Conservation (phyloP, 2,888 invertebrate species). For the Apotomis capreana region DNA sequence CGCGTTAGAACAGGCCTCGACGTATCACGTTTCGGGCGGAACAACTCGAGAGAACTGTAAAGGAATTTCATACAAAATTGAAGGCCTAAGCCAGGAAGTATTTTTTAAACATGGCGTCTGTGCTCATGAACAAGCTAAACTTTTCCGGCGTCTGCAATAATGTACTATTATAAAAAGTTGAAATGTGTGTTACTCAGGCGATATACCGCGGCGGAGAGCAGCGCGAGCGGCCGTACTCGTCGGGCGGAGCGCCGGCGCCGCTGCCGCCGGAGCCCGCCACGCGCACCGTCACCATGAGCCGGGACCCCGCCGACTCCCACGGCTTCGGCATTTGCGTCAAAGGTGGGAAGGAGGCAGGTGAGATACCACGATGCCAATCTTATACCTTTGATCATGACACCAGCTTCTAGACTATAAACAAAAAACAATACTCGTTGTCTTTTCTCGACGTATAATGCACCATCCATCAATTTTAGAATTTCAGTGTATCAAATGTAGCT, state of each 20-base stretch:
- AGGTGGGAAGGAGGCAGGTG: constrained; percentile 95
- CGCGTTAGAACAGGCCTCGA: no score
- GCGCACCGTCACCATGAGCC: constrained; percentile 92
- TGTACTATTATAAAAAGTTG: no score
- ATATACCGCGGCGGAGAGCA: constrained; percentile 82
- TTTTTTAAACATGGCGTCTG: no score
- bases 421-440: not conserved
- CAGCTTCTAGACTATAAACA: constrained; percentile 28
- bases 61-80: no score
- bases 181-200: constrained; percentile 57
- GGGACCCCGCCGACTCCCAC: constrained; percentile 91
- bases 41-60: no score
- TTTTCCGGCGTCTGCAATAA: no score
- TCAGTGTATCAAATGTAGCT: no score
- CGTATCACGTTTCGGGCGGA: no score
- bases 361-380: constrained; percentile 46
- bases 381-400: constrained; percentile 34
- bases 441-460: no score
- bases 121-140: no score
- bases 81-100: no score
- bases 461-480: no score
- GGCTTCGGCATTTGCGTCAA: constrained; percentile 96
- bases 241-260: constrained; percentile 84
- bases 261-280: constrained; percentile 88
- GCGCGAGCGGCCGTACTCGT: constrained; percentile 83